Evolutionary conservation across 2,888 invertebrate genomes (phyloP).

Genomic region (Alsophila aescularia): DNA sequence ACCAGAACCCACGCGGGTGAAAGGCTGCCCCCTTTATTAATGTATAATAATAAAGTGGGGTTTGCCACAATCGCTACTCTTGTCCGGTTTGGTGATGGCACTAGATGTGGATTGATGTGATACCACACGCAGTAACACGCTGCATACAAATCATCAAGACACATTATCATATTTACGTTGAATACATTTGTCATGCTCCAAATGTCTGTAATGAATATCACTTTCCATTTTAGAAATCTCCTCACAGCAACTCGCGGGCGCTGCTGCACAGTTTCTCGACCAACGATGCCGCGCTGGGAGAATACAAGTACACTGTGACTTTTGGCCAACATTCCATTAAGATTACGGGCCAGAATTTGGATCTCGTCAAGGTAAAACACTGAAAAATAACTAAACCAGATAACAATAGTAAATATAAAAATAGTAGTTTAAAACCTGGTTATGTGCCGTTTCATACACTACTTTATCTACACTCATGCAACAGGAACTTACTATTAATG

Average conservation of each 20-base stretch:
- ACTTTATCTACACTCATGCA: no score
- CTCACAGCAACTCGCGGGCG: constrained; percentile 83
- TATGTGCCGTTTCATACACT: no score
- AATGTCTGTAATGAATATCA: constrained; percentile 8
- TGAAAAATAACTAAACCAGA: no score
- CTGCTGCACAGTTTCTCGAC: constrained; percentile 92
- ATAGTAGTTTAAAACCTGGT: no score
- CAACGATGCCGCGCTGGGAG: constrained; percentile 92
- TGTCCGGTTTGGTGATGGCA: no score
- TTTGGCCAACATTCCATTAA: constrained; percentile 93
- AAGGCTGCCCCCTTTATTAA: no score
- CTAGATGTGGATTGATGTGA: neutral
- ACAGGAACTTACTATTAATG: no score
- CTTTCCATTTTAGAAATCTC: constrained; percentile 71
- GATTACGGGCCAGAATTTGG: constrained; percentile 93
- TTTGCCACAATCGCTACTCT: no score
- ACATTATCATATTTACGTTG: constrained; percentile 4
- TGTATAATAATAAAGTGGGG: no score
- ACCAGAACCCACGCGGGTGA: no score
- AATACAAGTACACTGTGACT: constrained; percentile 95
- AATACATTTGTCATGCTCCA: constrained; percentile 22
- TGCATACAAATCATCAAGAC: neutral
- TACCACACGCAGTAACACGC: neutral
- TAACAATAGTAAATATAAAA: no score
- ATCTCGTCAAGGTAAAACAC: constrained; percentile 89